phyloP scores from a whole-genome alignment of 2,888 invertebrate genomes.

The Deladenus siricidicola region DNA sequence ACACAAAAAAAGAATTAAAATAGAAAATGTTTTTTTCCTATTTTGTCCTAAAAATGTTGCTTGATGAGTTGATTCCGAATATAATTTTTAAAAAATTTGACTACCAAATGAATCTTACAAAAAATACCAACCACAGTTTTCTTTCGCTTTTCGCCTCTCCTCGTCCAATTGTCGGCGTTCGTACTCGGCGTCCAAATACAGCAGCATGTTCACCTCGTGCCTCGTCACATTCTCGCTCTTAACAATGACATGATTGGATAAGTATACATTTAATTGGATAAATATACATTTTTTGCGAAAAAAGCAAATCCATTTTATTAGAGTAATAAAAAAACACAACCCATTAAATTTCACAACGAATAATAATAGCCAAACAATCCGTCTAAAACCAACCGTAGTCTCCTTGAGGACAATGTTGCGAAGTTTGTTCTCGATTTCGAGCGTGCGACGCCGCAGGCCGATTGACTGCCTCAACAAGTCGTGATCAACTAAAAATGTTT shows the following conservation, averaged over 20 bases:
- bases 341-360: background rate
- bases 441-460: background rate
- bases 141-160: background rate
- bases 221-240: background rate
- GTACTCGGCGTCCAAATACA: constrained; percentile 18
- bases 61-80: no score
- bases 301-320: background rate
- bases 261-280: background rate
- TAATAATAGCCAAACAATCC: background rate
- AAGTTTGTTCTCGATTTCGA: background rate
- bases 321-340: background rate
- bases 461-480: constrained; percentile 2
- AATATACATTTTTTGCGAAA: background rate
- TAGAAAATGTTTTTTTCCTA: no score
- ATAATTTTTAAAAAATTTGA: no score
- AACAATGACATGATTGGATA: background rate
- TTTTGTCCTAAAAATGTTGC: no score
- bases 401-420: background rate
- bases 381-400: background rate
- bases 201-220: constrained; percentile 20
- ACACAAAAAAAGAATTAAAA: no score
- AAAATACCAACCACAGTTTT: background rate
- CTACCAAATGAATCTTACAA: background rate
- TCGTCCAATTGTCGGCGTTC: constrained; percentile 9
- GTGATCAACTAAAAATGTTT: constrained; percentile 15